These are phyloP conservation scores for Furnarius figulus DNA, from an alignment of 2,113 vertebrate species.

Conservation along the genomic window DNA sequence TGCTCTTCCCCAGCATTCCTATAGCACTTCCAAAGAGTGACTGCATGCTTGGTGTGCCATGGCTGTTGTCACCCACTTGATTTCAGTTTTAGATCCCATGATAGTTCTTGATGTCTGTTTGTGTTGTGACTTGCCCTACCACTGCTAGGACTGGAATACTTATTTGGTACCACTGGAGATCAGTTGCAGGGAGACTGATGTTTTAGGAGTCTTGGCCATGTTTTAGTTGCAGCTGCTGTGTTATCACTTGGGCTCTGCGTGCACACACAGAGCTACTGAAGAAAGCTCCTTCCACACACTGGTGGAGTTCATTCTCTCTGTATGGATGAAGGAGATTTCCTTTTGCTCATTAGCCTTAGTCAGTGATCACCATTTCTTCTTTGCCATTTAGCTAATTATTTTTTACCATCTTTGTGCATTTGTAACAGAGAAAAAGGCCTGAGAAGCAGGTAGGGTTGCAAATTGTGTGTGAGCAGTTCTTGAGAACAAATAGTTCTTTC, in stretches of 20 bases:
- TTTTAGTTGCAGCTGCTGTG: neutral
- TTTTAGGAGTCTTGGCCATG: neutral
- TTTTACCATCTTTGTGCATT: neutral
- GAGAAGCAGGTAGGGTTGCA: neutral
- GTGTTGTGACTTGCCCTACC: neutral
- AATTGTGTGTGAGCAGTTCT: rapidly evolving
- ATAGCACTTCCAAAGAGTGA: neutral
- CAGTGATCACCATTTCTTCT: neutral
- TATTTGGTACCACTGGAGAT: neutral
- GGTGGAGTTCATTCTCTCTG: neutral
- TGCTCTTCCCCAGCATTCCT: neutral
- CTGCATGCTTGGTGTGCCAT: neutral
- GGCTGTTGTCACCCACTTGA: neutral
- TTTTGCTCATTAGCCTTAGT: neutral
- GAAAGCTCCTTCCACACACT: neutral
- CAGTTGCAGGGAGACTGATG: neutral
- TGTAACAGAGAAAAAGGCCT: neutral
- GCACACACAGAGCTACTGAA: neutral
- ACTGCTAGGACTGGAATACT: neutral
- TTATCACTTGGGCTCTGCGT: neutral
- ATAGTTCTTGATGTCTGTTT: neutral
- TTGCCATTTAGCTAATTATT: neutral
- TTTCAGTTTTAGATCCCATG: neutral
- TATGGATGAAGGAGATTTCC: neutral
- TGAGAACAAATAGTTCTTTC: neutral